These are phyloP conservation scores for Bathynomus jamesi DNA, from an alignment of 1,140 invertebrate genomes.

Conservation along the genomic window DNA sequence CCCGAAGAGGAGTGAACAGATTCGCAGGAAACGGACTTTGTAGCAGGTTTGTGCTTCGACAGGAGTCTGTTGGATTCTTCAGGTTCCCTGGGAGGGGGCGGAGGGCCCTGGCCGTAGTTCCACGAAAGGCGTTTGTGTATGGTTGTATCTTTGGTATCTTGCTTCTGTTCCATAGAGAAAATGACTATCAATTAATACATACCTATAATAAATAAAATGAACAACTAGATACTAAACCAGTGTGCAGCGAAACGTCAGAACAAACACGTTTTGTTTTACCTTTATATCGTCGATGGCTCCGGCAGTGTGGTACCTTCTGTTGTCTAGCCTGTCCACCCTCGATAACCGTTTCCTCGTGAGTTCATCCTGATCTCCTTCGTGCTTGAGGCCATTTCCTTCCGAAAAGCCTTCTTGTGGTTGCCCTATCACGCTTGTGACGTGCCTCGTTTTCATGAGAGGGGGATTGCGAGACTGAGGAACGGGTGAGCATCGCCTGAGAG, in stretches of 20 bases:
- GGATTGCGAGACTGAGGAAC: conserved; percentile 60
- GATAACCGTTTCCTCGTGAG: conserved; percentile 46
- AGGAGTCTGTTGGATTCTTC: conserved; percentile 11
- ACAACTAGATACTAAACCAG: not conserved
- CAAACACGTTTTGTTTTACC: conserved; percentile 39
- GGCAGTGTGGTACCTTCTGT: conserved; percentile 55
- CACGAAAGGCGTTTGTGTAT: conserved; percentile 60
- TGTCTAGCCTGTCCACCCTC: conserved; percentile 48
- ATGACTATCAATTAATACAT: not conserved
- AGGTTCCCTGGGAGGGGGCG: conserved; percentile 18
- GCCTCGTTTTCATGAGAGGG: conserved; percentile 60
- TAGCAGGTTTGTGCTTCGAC: conserved; percentile 26
- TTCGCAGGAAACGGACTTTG: conserved; percentile 43
- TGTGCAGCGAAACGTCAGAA: not conserved
- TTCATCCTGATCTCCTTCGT: conserved; percentile 39
- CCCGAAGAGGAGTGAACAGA: conserved; percentile 50
- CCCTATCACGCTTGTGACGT: conserved; percentile 42
- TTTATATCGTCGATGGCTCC: conserved; percentile 59
- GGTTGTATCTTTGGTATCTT: conserved; percentile 49
- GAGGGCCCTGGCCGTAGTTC: conserved; percentile 50
- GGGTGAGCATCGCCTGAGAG: conserved; percentile 58
- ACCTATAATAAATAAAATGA: not conserved
- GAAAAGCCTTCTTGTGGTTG: conserved; percentile 21
- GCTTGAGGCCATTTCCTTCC: conserved; percentile 1
- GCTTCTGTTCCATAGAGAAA: conserved; percentile 44